Evolutionary conservation across 2,888 invertebrate species (phyloP), one percentile per base, ranked within the genome.

Genomic region (Idaea dimidiata): DNA sequence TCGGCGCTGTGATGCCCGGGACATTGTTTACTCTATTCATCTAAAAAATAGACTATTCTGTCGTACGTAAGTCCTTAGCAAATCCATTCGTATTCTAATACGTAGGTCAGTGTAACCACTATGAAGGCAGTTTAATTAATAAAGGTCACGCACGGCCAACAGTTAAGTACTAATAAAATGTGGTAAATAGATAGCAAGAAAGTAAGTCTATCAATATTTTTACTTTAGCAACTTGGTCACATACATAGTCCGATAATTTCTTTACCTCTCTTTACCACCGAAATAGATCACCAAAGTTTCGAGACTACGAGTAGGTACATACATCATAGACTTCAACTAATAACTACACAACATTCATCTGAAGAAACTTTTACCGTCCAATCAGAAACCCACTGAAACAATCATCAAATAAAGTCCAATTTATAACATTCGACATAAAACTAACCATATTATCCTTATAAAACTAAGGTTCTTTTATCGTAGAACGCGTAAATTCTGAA

Each of bases 401-500:
- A 7, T 14, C 8, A 43, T 43, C 43, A 43, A 43, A 43, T 43
- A 43, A 43, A 43, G 43, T 43, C 43, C 43, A 43, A 43, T 43
- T 43, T 43, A 43, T 43, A 43, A 43, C 43, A 43, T 43, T 14
- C 8, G 43, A 43, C 10, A 43, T 8, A 43, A 43, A 43, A 43
- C 43, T 43, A 43, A 43, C 43, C 43, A 43, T 43, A 43, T 69
- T 67, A 67, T 67, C 59, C 62, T 62, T 60, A 69, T 66, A 69
- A 80, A 78, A 75, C 75, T 77, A 72, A 72, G 78, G 73, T 73
- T 73, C 75, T 83, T 87, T 90, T 91, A 91, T 91, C 91, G 81
- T 74, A 72, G 71, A 69, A 70, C 80, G 83, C 88, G 88, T 90
- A 90, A 90, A 91, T 88, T 89, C 81, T 72, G 76, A 77, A 80